Evolutionary conservation across 2,888 invertebrate species (phyloP).

Genomic region (Drosophila affinis): DNA sequence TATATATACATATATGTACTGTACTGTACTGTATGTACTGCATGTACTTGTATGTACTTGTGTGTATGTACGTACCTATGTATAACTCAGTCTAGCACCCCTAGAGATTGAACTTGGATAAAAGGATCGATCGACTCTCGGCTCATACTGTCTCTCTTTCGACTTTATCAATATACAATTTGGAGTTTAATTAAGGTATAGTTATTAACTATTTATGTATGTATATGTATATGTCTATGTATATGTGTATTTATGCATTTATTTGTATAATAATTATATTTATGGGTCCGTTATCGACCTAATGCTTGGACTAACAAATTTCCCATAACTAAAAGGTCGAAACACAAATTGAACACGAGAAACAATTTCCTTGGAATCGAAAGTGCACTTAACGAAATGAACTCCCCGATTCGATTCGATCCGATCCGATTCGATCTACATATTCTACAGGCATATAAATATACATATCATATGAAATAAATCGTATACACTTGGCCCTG

Average conservation of each 20-base stretch:
- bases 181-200: conserved; percentile 23
- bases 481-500: conserved; percentile 25
- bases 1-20: background rate
- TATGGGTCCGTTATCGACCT: conserved; percentile 9
- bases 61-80: conserved; percentile 2
- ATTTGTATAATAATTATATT: conserved; percentile 18
- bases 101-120: conserved; percentile 77
- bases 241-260: conserved; percentile 9
- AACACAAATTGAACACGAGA: conserved; percentile 47
- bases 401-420: too few species aligned
- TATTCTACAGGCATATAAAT: conserved; percentile 1
- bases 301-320: conserved; percentile 51
- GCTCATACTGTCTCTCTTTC: conserved; percentile 25
- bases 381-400: conserved; percentile 4
- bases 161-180: conserved; percentile 69
- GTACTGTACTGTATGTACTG: too few species aligned
- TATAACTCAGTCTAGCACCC: conserved; percentile 80
- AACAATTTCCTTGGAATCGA: conserved; percentile 34
- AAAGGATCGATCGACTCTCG: conserved; percentile 56
- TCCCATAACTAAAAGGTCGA: conserved; percentile 39
- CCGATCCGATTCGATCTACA: too few species aligned
- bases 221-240: conserved; percentile 17
- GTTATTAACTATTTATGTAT: conserved; percentile 7
- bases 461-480: conserved; percentile 2
- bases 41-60: too few species aligned